Base-by-base conservation (phyloP, 2,797 vertebrate species). In the Petrocephalus sullivani region DNA sequence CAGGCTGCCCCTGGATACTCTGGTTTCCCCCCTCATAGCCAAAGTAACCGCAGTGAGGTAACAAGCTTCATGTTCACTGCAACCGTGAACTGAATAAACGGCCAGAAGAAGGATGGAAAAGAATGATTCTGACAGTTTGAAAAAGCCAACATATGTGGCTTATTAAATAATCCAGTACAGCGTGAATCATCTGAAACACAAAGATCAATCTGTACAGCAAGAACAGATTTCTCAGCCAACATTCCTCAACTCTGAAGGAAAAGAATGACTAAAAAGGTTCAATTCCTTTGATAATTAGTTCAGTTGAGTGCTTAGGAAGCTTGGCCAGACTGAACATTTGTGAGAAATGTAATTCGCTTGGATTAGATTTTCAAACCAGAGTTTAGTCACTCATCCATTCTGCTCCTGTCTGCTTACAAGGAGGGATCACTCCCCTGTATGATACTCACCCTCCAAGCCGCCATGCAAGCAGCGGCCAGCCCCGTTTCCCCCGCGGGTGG, bases 391-490 rank as follows among this genome's bases (percentile, higher is more conserved):
- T 71, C 9, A 37, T 46, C 37, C 71, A 78, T 78, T 78, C 16
- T 37, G 71, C 16, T 41, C 33, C 67, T 67, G 12, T 75, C 67
- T 75, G 12, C 67, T 41, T 84, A 21, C 6, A 49, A n/a, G 23
- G 81, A 84, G 67, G 37, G 61, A 67, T 67, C 23, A 33, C 23
- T 67, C 61, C 28, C 23, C 61, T 67, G 10, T 67, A 23, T 33
- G 10, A 67, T 67, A 94, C 95, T 93, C 90, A 96, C 97, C 97
- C 9, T 96, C 96, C 71, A 98, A 95, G 53, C 97, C 97, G 23
- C 97, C 98, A 91, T 97, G 97, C 90, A 96, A 91, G 92, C 98
- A 98, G 89, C 89, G 94, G 10, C 98, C 98, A 0, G 94, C 96
- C 0, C 98, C 98, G 1, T 98, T 98, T 88, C 95, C 96, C 4